Conservation (phyloP, 2,113 vertebrate genomes). For the Sphaerodactylus townsendi region DNA sequence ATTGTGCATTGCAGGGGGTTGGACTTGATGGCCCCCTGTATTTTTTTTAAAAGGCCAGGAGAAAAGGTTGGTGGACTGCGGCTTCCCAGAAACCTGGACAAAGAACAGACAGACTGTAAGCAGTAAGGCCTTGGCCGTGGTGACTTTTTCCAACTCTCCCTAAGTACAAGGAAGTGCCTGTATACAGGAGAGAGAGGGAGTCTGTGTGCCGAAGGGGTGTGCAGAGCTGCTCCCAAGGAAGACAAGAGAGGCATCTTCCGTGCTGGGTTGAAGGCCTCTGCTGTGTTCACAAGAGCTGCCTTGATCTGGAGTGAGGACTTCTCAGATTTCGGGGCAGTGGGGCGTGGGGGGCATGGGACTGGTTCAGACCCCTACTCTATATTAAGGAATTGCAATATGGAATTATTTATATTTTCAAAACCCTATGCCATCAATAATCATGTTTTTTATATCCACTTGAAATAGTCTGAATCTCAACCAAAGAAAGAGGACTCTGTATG, state of each 20-base stretch:
- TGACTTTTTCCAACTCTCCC: not conserved
- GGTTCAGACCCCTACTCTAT: too few relatives aligned
- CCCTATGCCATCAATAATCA: too few relatives aligned
- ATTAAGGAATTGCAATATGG: too few relatives aligned
- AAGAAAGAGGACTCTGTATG: too few relatives aligned
- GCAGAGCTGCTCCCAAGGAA: not conserved
- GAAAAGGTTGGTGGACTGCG: not conserved
- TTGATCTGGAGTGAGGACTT: not conserved
- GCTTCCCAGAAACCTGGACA: not conserved
- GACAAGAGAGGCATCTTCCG: constrained; percentile 15
- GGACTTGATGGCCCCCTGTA: too few relatives aligned
- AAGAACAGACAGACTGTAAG: constrained; percentile 18
- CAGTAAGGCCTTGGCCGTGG: not conserved
- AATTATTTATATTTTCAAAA: too few relatives aligned
- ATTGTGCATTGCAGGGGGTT: too few relatives aligned
- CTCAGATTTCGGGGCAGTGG: too few relatives aligned
- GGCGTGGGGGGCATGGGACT: too few relatives aligned
- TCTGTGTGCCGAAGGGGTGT: not conserved
- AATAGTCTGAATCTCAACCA: too few relatives aligned
- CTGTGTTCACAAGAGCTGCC: not conserved
- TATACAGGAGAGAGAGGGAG: not conserved
- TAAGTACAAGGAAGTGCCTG: constrained; percentile 10
- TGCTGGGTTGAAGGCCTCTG: constrained; percentile 14
- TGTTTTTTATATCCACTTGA: too few relatives aligned
- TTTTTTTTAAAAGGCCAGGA: constrained; percentile 20